Percentiles rank a stretch among this genome's conserved stretches.
These are phyloP conservation scores for Dasysyrphus tricinctus DNA, from an alignment of 2,888 invertebrate species.

Conservation along the genomic window DNA sequence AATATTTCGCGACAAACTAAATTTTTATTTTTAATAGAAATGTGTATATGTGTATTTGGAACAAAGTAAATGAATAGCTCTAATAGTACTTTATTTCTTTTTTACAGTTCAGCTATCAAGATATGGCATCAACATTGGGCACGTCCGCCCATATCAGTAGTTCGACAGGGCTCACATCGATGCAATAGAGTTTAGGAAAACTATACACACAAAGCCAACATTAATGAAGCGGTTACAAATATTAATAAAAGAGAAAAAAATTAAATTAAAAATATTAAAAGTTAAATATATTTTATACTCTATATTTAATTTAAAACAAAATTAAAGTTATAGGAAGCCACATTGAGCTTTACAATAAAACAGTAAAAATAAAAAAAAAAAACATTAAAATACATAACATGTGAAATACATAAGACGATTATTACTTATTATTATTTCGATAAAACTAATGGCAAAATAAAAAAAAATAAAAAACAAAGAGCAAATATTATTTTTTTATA, in stretches of 20 bases:
- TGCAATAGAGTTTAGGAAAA: conserved; percentile 80
- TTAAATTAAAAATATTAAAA: conserved; percentile 54
- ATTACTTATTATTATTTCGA: conserved; percentile 44
- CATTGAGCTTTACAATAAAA: conserved; percentile 63
- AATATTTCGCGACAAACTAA: too few relatives aligned
- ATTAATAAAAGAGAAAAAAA: conserved; percentile 66
- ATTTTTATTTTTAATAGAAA: too few relatives aligned
- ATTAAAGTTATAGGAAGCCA: conserved; percentile 51
- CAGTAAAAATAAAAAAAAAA: conserved; percentile 29
- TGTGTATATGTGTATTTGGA: too few relatives aligned
- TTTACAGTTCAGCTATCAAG: conserved; percentile 92
- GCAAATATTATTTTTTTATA: conserved; percentile 54
- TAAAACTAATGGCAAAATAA: conserved; percentile 40
- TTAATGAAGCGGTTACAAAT: conserved; percentile 77
- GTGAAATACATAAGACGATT: conserved; percentile 32
- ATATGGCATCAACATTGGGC: conserved; percentile 87
- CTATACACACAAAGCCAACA: conserved; percentile 77
- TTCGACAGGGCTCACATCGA: conserved; percentile 84
- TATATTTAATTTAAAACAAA: conserved; percentile 74
- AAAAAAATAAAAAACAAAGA: conserved; percentile 7
- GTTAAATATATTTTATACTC: conserved; percentile 74
- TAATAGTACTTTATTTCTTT: too few relatives aligned
- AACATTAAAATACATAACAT: conserved; percentile 21
- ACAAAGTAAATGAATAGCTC: too few relatives aligned
- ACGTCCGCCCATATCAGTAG: conserved; percentile 87